phyloP scores from a whole-genome alignment of 2,113 vertebrate genomes.

The Ochotona princeps region DNA sequence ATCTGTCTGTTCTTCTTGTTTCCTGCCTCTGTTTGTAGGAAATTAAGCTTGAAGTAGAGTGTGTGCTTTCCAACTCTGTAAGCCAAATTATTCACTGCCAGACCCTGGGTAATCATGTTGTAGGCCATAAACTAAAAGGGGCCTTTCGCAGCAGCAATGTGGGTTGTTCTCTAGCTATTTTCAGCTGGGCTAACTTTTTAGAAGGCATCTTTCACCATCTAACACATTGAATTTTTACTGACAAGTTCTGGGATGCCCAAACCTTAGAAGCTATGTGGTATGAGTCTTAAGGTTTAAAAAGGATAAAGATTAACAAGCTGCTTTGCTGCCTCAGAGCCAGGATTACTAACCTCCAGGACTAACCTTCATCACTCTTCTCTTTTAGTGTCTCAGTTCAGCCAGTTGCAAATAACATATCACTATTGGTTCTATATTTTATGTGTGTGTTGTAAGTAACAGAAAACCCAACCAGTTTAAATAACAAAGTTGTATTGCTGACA shows the following conservation, averaged over 20 bases:
- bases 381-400: neutral
- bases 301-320: neutral
- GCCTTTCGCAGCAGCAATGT: neutral
- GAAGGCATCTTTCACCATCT: neutral
- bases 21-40: slow-evolving; percentile 1
- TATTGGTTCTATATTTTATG: neutral
- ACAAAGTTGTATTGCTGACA: neutral
- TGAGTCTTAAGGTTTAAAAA: neutral
- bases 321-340: neutral
- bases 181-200: neutral
- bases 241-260: neutral
- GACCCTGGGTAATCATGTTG: neutral
- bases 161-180: slow-evolving; percentile 33
- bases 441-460: neutral
- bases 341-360: neutral
- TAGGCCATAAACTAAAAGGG: slow-evolving; percentile 31
- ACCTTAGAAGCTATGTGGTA: neutral
- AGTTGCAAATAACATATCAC: neutral
- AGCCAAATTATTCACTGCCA: slow-evolving; percentile 47
- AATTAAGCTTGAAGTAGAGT: slow-evolving; percentile 47
- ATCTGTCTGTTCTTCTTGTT: slow-evolving; percentile 49
- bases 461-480: neutral
- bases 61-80: slow-evolving; percentile 29
- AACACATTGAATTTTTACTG: slow-evolving; percentile 15
- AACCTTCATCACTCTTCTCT: neutral